Base-by-base conservation (phyloP, 2,888 invertebrate genomes). In the Lochmaea crataegi region DNA sequence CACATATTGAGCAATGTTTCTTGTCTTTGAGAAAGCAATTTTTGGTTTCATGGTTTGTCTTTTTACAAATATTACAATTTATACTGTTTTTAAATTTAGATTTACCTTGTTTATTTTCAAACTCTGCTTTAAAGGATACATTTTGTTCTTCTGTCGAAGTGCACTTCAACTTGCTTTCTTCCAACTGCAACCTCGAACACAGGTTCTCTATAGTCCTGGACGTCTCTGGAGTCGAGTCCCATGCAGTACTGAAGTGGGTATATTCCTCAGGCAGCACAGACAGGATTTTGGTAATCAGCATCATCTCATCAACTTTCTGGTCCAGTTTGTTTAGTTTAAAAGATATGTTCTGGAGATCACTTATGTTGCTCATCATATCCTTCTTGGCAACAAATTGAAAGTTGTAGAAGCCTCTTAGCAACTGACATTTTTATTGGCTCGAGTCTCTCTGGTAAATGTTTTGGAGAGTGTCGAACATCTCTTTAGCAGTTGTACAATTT, bases 221-320 rank as follows among this genome's bases (percentile, higher is more conserved):
- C 41, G 45, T 41, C 41, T 22, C 41, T 32, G 45, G 58, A 18
- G 60, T 42, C 1, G 68, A 68, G 45, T 68, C 60, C 68, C 68
- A 67, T 41, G 60, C 58, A 45, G 60, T 41, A 60, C 42, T 68
- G 45, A 68, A 68, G 14, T 68, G 68, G 42, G 58, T 68, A n/a
- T 41, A 68, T 68, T 68, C 51, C 7, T 68, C 68, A 10, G 68
- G 58, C 14, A 68, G 45, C n/a, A 68, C 51, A 42, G 58, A 51
- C 57, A 68, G 18, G n/a, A 68, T 16, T 32, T 68, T 68, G 10
- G 41, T 16, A 12, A 68, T 18, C 57, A 68, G 16, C 68, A 68
- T 68, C 9, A 18, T 38, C 41, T 68, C 60, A 18, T 22, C 16
- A n/a, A 45, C 58, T 45, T 68, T 42, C 56, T 66, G 38, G 16